Base-by-base conservation (phyloP, 2,113 vertebrate genomes). In the Chlorodrepanis virens region DNA sequence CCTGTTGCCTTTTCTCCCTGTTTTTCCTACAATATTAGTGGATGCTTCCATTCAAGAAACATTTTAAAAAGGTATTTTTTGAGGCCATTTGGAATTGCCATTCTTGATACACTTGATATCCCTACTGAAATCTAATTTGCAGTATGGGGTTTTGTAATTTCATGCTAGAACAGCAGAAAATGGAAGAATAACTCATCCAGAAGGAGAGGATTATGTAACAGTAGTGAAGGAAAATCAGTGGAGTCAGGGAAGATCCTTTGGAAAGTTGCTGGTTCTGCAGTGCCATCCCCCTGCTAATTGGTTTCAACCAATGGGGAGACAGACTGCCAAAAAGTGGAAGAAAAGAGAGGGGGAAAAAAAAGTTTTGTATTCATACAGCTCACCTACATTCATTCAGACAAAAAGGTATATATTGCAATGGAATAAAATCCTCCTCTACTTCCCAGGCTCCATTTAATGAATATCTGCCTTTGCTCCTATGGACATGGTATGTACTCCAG, bases 151-250 rank as follows among this genome's bases (percentile, higher is more conserved):
- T 97, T 96, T 96, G 91, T 95, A 97, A 97, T 97, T 97, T 97
- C 97, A 97, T 97, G 96, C 97, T 97, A 97, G 94, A 97, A 94
- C 83, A 96, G 96, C 94, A 96, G 45, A 97, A 97, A 97, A 97
- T 97, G 88, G 91, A 93, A 92, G 95, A 96, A 87, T 87, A 96
- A 94, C 65, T 97, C 95, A 96, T 75, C 94, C 90, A 96, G 78
- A 87, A 95, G 97, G 69, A 95, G 47, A 35, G 40, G 35, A 83
- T 95, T 97, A 95, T 85, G 35, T 91, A 95, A 96, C 35, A 69
- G 60, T 40, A 90, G 80, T 47, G 63, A 94, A 97, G 29, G 68
- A 91, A 72, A 94, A 89, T 94, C 59, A 84, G 72, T 47, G 94
- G 72, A 96, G 88, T 88, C 52, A 87, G 74, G 39, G 69, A 94